Evolutionary conservation across 2,888 invertebrate species (phyloP).

Genomic region (Cantharis rustica): DNA sequence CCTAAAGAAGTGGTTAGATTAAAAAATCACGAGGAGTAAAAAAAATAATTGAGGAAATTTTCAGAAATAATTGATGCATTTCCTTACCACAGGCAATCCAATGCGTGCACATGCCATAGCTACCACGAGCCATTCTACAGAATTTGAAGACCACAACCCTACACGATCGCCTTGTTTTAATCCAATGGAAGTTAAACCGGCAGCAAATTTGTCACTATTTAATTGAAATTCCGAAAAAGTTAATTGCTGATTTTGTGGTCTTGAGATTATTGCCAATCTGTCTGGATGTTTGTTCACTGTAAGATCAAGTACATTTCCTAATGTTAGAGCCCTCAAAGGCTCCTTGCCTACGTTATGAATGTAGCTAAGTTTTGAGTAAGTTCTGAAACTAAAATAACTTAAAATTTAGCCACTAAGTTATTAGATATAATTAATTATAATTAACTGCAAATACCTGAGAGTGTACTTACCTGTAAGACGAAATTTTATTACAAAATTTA

Average conservation of each 20-base stretch:
- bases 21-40: too few species aligned
- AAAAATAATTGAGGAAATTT: not conserved
- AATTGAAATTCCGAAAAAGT: slow-evolving; percentile 59
- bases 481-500: not conserved
- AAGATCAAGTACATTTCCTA: slow-evolving; percentile 63
- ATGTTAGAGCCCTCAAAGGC: slow-evolving; percentile 60
- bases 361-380: slow-evolving; percentile 56
- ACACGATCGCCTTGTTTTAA: slow-evolving; percentile 73
- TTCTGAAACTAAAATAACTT: not conserved
- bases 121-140: slow-evolving; percentile 74
- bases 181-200: slow-evolving; percentile 70
- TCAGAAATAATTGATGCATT: too few species aligned
- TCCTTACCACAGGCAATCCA: slow-evolving; percentile 71
- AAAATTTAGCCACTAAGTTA: not conserved
- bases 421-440: not conserved
- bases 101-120: slow-evolving; percentile 73
- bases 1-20: slow-evolving; percentile 53
- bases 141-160: slow-evolving; percentile 82
- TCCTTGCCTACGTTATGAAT: slow-evolving; percentile 57
- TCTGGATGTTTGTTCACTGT: slow-evolving; percentile 61
- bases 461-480: not conserved
- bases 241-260: slow-evolving; percentile 59
- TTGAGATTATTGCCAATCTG: slow-evolving; percentile 63
- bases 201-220: slow-evolving; percentile 70
- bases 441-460: not conserved